Evolutionary conservation across 2,113 vertebrate species (phyloP).

Genomic region (Sapajus apella): DNA sequence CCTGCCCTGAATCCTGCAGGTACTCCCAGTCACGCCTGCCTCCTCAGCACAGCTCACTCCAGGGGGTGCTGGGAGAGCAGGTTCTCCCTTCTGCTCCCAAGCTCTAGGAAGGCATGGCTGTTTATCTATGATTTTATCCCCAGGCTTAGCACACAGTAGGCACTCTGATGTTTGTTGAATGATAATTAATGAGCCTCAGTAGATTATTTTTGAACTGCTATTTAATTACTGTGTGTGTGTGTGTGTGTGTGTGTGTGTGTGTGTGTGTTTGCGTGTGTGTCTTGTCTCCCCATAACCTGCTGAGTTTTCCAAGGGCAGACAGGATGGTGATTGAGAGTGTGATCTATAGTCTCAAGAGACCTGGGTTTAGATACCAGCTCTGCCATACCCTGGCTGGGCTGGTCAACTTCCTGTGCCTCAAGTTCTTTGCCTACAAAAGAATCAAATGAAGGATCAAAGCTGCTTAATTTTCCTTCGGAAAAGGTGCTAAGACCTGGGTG

Average conservation of each 20-base stretch:
- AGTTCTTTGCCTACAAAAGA: not conserved
- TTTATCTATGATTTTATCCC: fast-evolving
- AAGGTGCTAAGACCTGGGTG: not conserved
- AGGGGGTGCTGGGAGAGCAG: fast-evolving
- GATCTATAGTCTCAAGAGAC: not conserved
- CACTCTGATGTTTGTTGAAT: not conserved
- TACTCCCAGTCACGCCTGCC: not conserved
- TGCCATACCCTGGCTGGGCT: not conserved
- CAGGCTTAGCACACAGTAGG: not conserved
- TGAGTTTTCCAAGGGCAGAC: not conserved
- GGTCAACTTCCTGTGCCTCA: not conserved
- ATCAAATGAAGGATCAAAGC: not conserved
- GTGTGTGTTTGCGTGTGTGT: not conserved
- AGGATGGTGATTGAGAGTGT: not conserved
- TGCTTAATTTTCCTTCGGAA: not conserved
- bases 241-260: fast-evolving
- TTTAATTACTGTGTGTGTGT: fast-evolving
- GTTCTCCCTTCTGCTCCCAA: not conserved
- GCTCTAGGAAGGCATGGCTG: fast-evolving
- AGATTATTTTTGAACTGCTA: not conserved
- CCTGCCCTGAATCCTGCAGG: fast-evolving
- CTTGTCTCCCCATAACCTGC: not conserved
- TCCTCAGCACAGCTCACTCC: fast-evolving
- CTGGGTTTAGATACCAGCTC: not conserved
- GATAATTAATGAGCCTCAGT: not conserved